A percentile compares a stretch with the other conserved stretches of the same genome.
phyloP scores from a whole-genome alignment of 2,797 vertebrate species.

The Hemibagrus guttatus region DNA sequence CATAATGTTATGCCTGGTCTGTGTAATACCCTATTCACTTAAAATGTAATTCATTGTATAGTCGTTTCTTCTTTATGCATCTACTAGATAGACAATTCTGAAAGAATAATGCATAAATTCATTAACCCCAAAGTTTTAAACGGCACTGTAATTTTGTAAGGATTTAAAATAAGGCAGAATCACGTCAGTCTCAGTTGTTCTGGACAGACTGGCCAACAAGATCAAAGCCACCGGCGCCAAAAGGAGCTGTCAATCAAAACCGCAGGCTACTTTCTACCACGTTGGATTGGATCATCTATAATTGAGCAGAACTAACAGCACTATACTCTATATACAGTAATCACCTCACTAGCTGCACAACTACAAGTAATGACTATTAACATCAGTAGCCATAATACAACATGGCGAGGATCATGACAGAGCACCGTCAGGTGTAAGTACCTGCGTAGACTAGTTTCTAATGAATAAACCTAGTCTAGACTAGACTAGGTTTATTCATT shows the following conservation, averaged over 20 bases:
- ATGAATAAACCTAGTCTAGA: no score
- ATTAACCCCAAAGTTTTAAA: not conserved
- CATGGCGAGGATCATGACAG: not conserved
- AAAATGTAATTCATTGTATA: not conserved
- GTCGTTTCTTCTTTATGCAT: not conserved
- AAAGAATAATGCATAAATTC: not conserved
- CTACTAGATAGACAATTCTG: not conserved
- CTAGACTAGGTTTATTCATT: no score
- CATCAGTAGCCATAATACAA: not conserved
- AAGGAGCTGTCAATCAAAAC: constrained; percentile 32
- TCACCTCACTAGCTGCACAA: not conserved
- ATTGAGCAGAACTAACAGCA: not conserved
- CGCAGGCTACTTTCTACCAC: not conserved
- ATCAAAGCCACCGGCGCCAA: constrained; percentile 13
- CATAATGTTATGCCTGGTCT: no score
- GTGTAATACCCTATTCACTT: not conserved
- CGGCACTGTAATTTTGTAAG: not conserved
- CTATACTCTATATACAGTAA: not conserved
- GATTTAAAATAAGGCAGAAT: not conserved
- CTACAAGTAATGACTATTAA: not conserved
- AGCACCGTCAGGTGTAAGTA: not conserved
- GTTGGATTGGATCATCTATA: not conserved
- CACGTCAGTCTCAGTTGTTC: no score
- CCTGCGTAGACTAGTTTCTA: no score
- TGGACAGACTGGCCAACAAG: not conserved